phyloP scores from a whole-genome alignment of 2,888 invertebrate species.

The Tenthredo amoena region DNA sequence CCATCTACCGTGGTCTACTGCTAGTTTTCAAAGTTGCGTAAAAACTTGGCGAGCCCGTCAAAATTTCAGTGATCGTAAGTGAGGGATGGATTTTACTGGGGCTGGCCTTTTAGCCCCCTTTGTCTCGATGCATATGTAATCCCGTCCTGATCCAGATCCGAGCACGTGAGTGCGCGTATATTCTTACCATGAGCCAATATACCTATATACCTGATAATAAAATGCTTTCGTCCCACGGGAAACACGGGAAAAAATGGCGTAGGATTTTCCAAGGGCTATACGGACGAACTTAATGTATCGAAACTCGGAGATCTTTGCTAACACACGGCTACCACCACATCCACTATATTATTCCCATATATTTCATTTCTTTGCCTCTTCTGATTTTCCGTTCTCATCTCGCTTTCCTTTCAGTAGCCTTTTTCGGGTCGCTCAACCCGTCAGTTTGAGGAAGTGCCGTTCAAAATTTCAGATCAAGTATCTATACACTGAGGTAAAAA shows the following conservation, averaged over 20 bases:
- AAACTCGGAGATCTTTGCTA: constrained; percentile 21
- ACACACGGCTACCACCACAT: neutral
- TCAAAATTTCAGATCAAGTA: constrained; percentile 32
- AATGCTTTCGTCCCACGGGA: constrained; percentile 8
- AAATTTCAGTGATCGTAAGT: constrained; percentile 26
- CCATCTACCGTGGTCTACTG: neutral
- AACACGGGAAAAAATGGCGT: neutral
- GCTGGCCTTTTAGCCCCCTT: constrained; percentile 44
- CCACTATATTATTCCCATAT: constrained; percentile 21
- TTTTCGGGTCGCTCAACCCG: constrained; percentile 34
- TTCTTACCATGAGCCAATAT: constrained; percentile 11
- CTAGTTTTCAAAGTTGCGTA: constrained; percentile 20
- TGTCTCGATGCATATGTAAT: constrained; percentile 27
- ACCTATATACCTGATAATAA: constrained; percentile 41
- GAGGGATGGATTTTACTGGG: constrained; percentile 37
- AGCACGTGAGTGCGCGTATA: constrained; percentile 14
- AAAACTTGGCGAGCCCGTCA: constrained; percentile 30
- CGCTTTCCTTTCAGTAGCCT: constrained; percentile 23
- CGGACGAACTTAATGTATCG: neutral
- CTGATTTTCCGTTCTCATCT: constrained; percentile 1
- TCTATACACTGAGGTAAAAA: neutral
- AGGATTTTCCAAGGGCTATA: neutral
- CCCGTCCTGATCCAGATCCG: constrained; percentile 39
- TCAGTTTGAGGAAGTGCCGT: constrained; percentile 17
- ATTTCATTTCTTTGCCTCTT: neutral